Evolutionary conservation across 2,797 vertebrate genomes (phyloP).

Genomic region (Tarsius wallacei): DNA sequence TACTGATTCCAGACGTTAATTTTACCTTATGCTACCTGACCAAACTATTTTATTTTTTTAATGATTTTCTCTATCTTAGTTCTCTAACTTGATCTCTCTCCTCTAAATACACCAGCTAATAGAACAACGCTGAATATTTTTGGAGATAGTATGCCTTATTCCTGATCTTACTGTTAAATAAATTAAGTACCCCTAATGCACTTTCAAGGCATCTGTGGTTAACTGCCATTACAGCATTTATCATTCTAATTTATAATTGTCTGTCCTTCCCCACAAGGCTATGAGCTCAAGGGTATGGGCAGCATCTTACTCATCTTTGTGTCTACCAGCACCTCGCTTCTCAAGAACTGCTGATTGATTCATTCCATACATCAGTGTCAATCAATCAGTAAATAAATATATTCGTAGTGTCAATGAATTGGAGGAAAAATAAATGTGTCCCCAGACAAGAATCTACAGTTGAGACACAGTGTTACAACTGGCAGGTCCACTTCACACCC

Average conservation of each 20-base stretch:
- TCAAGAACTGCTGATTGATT: not conserved
- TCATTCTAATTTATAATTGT: not conserved
- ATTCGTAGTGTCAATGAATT: not conserved
- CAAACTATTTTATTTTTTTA: not conserved
- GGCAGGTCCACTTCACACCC: not conserved
- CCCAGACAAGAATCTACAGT: not conserved
- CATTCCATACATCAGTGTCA: not conserved
- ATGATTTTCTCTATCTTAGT: not conserved
- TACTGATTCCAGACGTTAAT: not conserved
- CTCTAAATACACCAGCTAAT: not conserved
- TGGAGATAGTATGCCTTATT: not conserved
- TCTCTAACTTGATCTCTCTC: not conserved
- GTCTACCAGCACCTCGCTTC: not conserved
- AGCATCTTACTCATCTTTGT: not conserved
- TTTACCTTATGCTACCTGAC: not conserved
- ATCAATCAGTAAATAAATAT: not conserved
- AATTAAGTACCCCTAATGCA: not conserved
- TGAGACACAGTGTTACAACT: not conserved
- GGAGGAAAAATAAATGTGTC: not conserved
- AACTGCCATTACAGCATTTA: not conserved
- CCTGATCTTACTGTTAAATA: not conserved
- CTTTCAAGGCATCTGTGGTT: not conserved
- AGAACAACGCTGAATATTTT: not conserved
- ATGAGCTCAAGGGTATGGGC: not conserved
- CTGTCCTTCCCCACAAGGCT: not conserved